Conservation (phyloP, 2,797 vertebrate species). For the Oreochromis mossambicus region DNA sequence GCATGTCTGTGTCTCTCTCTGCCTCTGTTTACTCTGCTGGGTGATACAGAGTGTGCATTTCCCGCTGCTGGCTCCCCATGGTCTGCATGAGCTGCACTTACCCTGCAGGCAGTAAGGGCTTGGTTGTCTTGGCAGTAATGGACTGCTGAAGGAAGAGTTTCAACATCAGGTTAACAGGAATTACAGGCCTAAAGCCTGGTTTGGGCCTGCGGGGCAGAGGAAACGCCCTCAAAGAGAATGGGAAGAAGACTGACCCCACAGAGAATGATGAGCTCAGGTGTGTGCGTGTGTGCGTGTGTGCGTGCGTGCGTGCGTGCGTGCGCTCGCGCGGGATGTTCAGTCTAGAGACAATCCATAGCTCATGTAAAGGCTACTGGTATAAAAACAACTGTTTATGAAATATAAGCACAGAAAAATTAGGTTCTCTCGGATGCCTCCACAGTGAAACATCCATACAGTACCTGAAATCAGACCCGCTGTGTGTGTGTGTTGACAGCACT, state of each 20-base stretch:
- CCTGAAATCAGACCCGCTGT: slow-evolving; percentile 14
- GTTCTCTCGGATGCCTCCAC: not conserved
- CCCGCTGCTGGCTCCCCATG: slow-evolving; percentile 56
- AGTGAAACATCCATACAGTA: slow-evolving; percentile 8
- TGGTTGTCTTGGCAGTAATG: slow-evolving; percentile 73
- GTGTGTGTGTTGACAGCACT: not conserved
- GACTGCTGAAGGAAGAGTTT: slow-evolving; percentile 75
- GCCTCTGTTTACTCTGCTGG: slow-evolving; percentile 67
- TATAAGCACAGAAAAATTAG: slow-evolving; percentile 2
- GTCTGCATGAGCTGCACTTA: slow-evolving; percentile 64
- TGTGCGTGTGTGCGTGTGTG: slow-evolving; percentile 5
- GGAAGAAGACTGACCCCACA: slow-evolving; percentile 60
- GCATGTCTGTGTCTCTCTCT: slow-evolving; percentile 42
- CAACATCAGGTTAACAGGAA: slow-evolving; percentile 75
- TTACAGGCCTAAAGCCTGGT: slow-evolving; percentile 62
- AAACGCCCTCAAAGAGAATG: slow-evolving; percentile 64
- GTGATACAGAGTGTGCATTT: slow-evolving; percentile 63
- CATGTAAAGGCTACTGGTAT: not conserved
- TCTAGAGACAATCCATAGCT: not conserved
- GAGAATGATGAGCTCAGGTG: slow-evolving; percentile 46
- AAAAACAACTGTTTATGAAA: slow-evolving; percentile 28
- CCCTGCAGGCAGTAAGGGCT: slow-evolving; percentile 59
- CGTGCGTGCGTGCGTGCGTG: slow-evolving; percentile 22
- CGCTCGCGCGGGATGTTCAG: not conserved
- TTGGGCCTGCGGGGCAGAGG: slow-evolving; percentile 57